Conservation (phyloP, 2,113 vertebrate species). For the Melozone crissalis region DNA sequence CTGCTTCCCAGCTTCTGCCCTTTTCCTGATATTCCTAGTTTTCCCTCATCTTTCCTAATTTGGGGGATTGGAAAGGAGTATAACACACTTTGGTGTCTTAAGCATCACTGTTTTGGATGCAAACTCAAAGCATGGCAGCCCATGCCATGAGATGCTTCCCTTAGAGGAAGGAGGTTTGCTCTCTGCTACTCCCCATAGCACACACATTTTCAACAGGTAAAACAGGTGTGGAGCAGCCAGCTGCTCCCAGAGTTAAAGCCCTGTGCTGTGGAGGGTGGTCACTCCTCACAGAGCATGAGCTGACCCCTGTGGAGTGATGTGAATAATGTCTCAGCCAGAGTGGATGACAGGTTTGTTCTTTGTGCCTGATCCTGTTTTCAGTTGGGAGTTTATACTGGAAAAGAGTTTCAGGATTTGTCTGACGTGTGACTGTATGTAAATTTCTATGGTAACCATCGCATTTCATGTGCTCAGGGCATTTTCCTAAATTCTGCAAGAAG, state of each 20-base stretch:
- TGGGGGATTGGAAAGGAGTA: rapidly evolving
- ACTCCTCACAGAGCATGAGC: rapidly evolving
- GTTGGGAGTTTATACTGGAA: neutral
- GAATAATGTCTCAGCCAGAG: neutral
- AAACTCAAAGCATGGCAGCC: neutral
- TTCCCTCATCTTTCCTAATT: neutral
- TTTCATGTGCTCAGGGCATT: neutral
- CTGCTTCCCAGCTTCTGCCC: neutral
- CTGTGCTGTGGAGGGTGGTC: neutral
- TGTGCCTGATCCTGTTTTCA: neutral
- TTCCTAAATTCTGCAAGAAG: constrained; percentile 4
- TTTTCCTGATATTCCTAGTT: neutral
- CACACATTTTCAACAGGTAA: neutral
- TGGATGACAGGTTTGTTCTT: neutral
- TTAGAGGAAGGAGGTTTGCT: neutral
- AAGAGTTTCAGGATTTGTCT: neutral
- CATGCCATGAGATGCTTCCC: no score
- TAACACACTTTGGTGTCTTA: neutral
- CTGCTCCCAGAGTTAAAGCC: neutral
- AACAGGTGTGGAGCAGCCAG: neutral
- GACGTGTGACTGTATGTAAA: neutral
- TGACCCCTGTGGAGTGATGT: rapidly evolving
- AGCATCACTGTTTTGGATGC: neutral
- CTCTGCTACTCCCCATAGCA: neutral
- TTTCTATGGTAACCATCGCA: constrained; percentile 1